Conservation (phyloP, 30 jellyfish, hydroid and myxozoan genomes). For the Aurelia aurita complex sp. Pacific region DNA sequence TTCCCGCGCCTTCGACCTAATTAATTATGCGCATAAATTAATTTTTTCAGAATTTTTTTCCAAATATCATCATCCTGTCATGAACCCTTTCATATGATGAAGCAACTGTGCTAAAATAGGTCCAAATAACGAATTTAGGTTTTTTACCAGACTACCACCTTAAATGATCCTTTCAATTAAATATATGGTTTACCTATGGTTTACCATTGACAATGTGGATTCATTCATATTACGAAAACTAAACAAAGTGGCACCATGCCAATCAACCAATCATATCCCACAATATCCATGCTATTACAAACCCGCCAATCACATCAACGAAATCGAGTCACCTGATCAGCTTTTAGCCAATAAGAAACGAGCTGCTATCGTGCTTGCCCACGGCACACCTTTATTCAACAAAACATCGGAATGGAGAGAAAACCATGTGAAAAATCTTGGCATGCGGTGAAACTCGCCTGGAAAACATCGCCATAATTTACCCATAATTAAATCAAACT, state of each 20-base stretch:
- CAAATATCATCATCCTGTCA: too few species aligned
- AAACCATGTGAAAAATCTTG: constrained; percentile 2
- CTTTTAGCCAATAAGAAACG: constrained; percentile 5
- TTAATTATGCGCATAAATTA: too few species aligned
- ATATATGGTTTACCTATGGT: constrained; percentile 31
- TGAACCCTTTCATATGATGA: too few species aligned
- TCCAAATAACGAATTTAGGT: too few species aligned
- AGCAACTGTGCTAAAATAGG: too few species aligned
- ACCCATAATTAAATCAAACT: not conserved
- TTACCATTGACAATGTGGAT: constrained; percentile 25
- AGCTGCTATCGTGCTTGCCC: constrained; percentile 34
- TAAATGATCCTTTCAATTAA: not conserved
- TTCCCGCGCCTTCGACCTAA: too few species aligned
- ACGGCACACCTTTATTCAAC: constrained; percentile 80
- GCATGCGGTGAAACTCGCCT: constrained; percentile 34
- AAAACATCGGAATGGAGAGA: constrained; percentile 33
- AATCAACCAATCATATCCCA: constrained; percentile 30
- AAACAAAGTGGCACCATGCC: constrained; percentile 36
- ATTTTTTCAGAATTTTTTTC: too few species aligned
- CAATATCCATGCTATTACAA: not conserved
- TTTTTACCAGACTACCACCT: too few species aligned
- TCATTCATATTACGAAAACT: constrained; percentile 4
- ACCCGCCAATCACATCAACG: constrained; percentile 39
- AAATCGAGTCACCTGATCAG: not conserved
- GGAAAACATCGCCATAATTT: not conserved